These are phyloP conservation scores for Ericerus pela DNA, from an alignment of 1,140 invertebrate species.

Conservation along the genomic window DNA sequence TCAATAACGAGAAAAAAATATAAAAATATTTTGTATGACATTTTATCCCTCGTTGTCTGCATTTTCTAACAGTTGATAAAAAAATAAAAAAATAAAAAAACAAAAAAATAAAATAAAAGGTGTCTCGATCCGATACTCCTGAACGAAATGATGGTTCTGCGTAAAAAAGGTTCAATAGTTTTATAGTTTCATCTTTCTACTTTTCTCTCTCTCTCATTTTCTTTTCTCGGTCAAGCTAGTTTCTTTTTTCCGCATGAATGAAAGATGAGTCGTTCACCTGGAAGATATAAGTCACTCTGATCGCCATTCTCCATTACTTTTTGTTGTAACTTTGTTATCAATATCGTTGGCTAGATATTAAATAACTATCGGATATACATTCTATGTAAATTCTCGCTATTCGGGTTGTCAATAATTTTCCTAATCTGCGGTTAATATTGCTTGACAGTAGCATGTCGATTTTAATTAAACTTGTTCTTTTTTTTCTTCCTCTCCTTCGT, in stretches of 20 bases:
- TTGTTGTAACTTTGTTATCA: slow-evolving; percentile 7
- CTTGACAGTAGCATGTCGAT: background rate
- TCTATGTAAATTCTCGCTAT: background rate
- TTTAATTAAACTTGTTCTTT: background rate
- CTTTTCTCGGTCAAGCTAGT: background rate
- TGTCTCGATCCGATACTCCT: no score
- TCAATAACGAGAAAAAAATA: no score
- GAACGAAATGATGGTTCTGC: no score
- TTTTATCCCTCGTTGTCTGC: no score
- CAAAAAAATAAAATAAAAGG: no score
- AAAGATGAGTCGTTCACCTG: background rate
- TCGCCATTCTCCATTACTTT: background rate
- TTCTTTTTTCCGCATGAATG: slow-evolving; percentile 5
- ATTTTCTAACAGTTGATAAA: no score
- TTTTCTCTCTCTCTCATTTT: background rate
- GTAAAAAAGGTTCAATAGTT: no score
- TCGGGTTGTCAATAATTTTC: slow-evolving; percentile 11
- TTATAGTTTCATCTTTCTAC: no score
- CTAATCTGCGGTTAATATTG: background rate
- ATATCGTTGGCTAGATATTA: slow-evolving; percentile 5
- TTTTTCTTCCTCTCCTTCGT: no score
- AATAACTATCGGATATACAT: background rate
- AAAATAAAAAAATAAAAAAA: no score
- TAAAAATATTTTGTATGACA: no score
- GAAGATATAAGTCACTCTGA: slow-evolving; percentile 1